Evolutionary conservation across 2,113 vertebrate genomes (phyloP).

Genomic region (Thalassarche chlororhynchos): DNA sequence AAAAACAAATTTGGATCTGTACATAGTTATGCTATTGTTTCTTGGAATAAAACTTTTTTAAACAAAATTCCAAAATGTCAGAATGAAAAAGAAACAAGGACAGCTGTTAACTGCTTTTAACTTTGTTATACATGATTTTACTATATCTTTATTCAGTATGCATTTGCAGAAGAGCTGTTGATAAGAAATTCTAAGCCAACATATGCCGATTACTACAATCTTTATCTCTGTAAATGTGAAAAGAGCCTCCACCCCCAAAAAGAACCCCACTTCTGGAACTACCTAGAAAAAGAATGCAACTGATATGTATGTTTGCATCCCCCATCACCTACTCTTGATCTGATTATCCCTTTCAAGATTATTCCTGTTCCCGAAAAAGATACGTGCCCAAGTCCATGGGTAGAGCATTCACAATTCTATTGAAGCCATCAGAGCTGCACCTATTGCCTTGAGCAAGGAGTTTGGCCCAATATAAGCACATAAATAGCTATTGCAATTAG

Average conservation of each 20-base stretch:
- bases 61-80: background rate
- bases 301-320: background rate
- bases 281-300: background rate
- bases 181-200: background rate
- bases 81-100: background rate
- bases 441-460: background rate
- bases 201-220: background rate
- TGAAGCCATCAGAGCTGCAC: background rate
- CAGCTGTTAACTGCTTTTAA: background rate
- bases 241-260: accelerated
- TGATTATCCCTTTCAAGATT: background rate
- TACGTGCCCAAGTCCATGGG: background rate
- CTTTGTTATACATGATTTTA: background rate
- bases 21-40: background rate
- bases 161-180: background rate
- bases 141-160: background rate
- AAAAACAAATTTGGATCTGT: background rate
- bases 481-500: background rate
- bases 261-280: background rate
- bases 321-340: background rate
- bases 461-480: background rate
- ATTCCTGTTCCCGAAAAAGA: background rate
- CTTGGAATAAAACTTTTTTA: background rate
- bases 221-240: background rate
- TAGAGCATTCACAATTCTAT: background rate